Percentiles rank a stretch among this genome's conserved stretches.
These are phyloP conservation scores for Alligator sinensis DNA, from an alignment of 2,113 vertebrate genomes.

Conservation along the genomic window DNA sequence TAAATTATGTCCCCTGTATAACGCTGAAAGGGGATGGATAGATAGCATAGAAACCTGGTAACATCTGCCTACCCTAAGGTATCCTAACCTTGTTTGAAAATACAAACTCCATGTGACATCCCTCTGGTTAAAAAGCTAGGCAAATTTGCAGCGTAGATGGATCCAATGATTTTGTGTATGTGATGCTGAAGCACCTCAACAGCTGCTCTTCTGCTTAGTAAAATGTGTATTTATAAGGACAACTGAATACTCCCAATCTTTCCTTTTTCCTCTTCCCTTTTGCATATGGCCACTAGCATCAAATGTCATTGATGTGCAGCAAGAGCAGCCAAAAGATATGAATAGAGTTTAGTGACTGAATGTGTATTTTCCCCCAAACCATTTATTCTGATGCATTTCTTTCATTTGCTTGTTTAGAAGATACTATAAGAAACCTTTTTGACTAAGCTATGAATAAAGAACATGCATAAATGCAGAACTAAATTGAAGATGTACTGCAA, in stretches of 20 bases:
- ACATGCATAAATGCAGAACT: background rate
- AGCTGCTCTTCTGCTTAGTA: background rate
- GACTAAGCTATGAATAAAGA: background rate
- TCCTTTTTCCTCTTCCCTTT: background rate
- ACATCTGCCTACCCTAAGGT: background rate
- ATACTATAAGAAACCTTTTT: background rate
- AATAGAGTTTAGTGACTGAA: background rate
- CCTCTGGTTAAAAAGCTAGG: background rate
- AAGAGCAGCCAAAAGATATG: background rate
- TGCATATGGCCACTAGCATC: background rate
- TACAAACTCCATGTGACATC: background rate
- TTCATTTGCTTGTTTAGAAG: background rate
- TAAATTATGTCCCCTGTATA: conserved; percentile 7
- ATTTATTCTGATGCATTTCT: background rate
- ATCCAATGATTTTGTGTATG: background rate
- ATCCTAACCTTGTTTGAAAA: background rate
- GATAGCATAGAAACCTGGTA: background rate
- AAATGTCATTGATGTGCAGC: background rate
- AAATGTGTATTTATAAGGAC: background rate
- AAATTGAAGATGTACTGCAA: background rate
- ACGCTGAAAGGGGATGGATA: background rate
- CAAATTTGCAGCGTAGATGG: background rate
- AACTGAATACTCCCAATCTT: background rate
- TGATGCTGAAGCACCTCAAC: background rate
- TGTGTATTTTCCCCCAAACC: background rate